Conservation (phyloP, 1,140 invertebrate genomes). For the Neomicropteryx cornuta region DNA sequence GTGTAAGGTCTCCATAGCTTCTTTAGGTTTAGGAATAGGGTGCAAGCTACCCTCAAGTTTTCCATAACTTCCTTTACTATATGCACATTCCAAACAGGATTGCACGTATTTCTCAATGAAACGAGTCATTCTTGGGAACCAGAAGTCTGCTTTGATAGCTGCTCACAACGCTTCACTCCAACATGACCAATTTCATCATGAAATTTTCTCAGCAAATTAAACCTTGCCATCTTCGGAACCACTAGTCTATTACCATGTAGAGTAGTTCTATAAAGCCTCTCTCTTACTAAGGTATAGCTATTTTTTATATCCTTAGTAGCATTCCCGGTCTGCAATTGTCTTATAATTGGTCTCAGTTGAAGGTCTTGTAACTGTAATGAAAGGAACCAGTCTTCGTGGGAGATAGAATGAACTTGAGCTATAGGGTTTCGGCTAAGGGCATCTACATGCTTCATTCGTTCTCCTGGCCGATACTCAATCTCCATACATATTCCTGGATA, state of each 20-base stretch:
- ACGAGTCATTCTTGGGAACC: slow-evolving; percentile 14
- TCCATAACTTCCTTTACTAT: slow-evolving; percentile 9
- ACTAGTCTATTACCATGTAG: slow-evolving; percentile 17
- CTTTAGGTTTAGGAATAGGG: slow-evolving; percentile 15
- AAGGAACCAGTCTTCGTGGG: slow-evolving; percentile 16
- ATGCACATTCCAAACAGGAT: slow-evolving; percentile 14
- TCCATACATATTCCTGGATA: slow-evolving; percentile 14
- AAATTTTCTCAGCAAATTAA: too few species aligned
- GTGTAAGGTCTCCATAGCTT: slow-evolving; percentile 19
- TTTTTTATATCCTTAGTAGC: slow-evolving; percentile 8
- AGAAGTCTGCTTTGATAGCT: slow-evolving; percentile 13
- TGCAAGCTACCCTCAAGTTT: slow-evolving; percentile 14
- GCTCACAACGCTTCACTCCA: slow-evolving; percentile 13
- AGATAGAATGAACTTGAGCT: slow-evolving; percentile 5
- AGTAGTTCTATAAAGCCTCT: slow-evolving; percentile 15
- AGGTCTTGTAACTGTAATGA: slow-evolving; percentile 16
- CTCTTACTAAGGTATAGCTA: slow-evolving; percentile 10
- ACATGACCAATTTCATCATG: slow-evolving; percentile 18
- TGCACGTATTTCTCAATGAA: slow-evolving; percentile 18
- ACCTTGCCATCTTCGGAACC: slow-evolving; percentile 18
- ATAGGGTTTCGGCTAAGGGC: slow-evolving; percentile 4
- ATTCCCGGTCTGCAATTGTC: slow-evolving; percentile 7
- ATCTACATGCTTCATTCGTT: slow-evolving; percentile 4
- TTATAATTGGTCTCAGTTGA: slow-evolving; percentile 9
- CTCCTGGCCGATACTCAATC: slow-evolving; percentile 14